phyloP scores from a whole-genome alignment of 2,888 invertebrate genomes.

The Hirtodrosophila confusa region DNA sequence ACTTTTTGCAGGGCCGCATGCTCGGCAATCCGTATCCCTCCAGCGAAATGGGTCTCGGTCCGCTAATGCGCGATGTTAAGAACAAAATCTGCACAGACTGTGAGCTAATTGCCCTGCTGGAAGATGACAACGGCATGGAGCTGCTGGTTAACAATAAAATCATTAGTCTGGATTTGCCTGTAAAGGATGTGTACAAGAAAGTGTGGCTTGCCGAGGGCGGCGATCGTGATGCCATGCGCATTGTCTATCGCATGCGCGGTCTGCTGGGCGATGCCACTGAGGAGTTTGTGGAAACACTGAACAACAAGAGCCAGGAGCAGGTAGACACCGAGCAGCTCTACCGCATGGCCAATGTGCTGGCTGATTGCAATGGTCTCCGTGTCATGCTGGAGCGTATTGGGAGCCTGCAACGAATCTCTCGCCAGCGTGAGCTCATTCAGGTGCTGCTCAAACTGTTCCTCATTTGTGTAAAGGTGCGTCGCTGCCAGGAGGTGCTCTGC shows the following conservation, averaged over 20 bases:
- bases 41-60: slow-evolving; percentile 96
- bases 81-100: slow-evolving; percentile 99
- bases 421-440: slow-evolving; percentile 93
- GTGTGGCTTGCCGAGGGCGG: slow-evolving; percentile 95
- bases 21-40: slow-evolving; percentile 99
- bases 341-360: slow-evolving; percentile 93
- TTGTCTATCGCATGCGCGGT: slow-evolving; percentile 98
- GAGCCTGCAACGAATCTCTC: slow-evolving; percentile 93
- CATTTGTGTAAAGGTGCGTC: slow-evolving; percentile 94
- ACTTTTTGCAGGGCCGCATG: slow-evolving; percentile 98
- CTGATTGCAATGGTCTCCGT: slow-evolving; percentile 90
- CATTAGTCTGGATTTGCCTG: slow-evolving; percentile 97
- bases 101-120: slow-evolving; percentile 97
- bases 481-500: slow-evolving; percentile 94
- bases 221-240: slow-evolving; percentile 97
- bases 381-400: slow-evolving; percentile 93
- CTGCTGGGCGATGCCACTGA: slow-evolving; percentile 99
- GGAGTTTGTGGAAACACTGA: slow-evolving; percentile 98
- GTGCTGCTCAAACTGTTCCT: slow-evolving; percentile 95
- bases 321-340: slow-evolving; percentile 98
- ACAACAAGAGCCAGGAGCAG: slow-evolving; percentile 92
- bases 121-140: slow-evolving; percentile 99
- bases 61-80: slow-evolving; percentile 98
- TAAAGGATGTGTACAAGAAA: slow-evolving; percentile 94
- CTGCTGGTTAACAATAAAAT: slow-evolving; percentile 98